Evolutionary conservation across 2,888 invertebrate genomes (phyloP).

Genomic region (Ichneumon xanthorius): DNA sequence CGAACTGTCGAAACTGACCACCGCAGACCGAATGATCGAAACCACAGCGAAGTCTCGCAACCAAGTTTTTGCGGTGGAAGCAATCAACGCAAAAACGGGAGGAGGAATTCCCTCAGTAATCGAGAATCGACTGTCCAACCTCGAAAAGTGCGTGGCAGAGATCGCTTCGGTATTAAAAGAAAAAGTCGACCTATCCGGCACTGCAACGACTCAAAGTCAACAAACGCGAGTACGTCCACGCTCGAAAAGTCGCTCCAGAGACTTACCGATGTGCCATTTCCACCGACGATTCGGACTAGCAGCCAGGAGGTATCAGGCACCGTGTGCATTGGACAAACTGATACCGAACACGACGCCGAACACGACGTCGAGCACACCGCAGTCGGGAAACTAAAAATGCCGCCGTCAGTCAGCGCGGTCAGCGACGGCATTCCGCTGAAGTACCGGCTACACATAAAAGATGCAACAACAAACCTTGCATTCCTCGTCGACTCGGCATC

Average conservation of each 20-base stretch:
- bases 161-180: not conserved
- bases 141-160: constrained; percentile 24
- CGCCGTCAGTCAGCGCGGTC: constrained; percentile 51
- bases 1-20: constrained; percentile 50
- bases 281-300: constrained; percentile 42
- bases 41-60: not conserved
- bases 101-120: not conserved
- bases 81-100: not conserved
- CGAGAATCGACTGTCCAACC: not conserved
- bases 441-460: constrained; percentile 60
- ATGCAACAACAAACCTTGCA: constrained; percentile 6
- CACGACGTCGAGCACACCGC: not conserved
- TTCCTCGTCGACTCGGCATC: constrained; percentile 68
- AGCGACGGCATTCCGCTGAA: constrained; percentile 29
- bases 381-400: constrained; percentile 56
- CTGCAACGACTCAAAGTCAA: not conserved
- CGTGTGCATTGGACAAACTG: constrained; percentile 12
- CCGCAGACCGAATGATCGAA: constrained; percentile 66
- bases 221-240: not conserved
- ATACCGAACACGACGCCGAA: not conserved
- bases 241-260: constrained; percentile 6
- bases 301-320: constrained; percentile 28
- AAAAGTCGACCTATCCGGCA: constrained; percentile 11
- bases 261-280: constrained; percentile 1
- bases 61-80: constrained; percentile 20